phyloP scores from a whole-genome alignment of 2,113 vertebrate genomes.

The Cottus gobio region DNA sequence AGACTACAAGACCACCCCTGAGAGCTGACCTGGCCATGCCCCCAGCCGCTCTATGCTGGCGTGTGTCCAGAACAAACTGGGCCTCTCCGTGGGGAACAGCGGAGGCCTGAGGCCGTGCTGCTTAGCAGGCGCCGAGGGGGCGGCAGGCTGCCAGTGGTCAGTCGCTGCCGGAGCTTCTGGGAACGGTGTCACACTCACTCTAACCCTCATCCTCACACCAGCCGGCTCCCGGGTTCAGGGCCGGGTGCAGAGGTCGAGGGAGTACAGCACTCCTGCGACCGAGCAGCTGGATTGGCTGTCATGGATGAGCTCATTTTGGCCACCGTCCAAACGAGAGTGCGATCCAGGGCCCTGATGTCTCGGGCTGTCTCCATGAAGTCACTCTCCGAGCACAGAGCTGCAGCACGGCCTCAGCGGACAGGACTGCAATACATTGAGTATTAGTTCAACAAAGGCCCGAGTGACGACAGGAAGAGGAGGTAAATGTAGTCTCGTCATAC shows the following conservation, averaged over 20 bases:
- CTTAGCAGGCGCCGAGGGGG: slow-evolving; percentile 74
- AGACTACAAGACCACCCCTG: slow-evolving; percentile 76
- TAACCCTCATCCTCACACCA: slow-evolving; percentile 38
- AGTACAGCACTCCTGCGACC: slow-evolving; percentile 37
- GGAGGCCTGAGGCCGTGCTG: slow-evolving; percentile 67
- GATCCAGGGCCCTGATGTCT: slow-evolving; percentile 53
- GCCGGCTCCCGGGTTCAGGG: slow-evolving; percentile 38
- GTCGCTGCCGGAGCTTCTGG: slow-evolving; percentile 60
- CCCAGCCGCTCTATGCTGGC: slow-evolving; percentile 70
- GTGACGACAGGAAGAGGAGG: slow-evolving; percentile 48
- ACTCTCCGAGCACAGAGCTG: slow-evolving; percentile 46
- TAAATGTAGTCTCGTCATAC: slow-evolving; percentile 42
- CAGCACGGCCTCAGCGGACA: slow-evolving; percentile 28
- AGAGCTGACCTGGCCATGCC: slow-evolving; percentile 76
- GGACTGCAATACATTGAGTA: slow-evolving; percentile 51
- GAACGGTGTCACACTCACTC: slow-evolving; percentile 55
- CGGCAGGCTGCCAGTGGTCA: slow-evolving; percentile 75
- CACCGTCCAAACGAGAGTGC: slow-evolving; percentile 54
- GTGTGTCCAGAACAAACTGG: slow-evolving; percentile 78
- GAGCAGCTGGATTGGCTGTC: slow-evolving; percentile 72
- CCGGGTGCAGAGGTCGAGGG: slow-evolving; percentile 50
- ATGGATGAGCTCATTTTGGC: slow-evolving; percentile 81
- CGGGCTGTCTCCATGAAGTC: slow-evolving; percentile 65
- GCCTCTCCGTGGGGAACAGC: slow-evolving; percentile 68
- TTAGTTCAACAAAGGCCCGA: slow-evolving; percentile 52